phyloP scores from a whole-genome alignment of 2,888 invertebrate species.

The Epistrophe eligans region DNA sequence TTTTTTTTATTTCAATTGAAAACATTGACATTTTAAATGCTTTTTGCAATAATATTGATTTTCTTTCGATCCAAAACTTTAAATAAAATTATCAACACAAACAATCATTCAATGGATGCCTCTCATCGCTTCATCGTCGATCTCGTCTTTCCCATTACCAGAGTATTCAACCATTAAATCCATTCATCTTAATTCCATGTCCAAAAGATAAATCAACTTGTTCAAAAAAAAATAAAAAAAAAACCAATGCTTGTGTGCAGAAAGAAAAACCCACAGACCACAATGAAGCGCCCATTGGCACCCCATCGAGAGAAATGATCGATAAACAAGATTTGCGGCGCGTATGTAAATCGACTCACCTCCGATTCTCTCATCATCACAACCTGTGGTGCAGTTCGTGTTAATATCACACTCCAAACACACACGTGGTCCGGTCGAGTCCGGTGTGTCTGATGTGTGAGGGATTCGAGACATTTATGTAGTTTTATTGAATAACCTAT shows the following conservation, averaged over 20 bases:
- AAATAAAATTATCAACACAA: constrained; percentile 57
- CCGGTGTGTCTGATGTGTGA: constrained; percentile 1
- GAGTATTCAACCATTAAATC: constrained; percentile 58
- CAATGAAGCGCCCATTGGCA: constrained; percentile 75
- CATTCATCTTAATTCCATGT: constrained; percentile 72
- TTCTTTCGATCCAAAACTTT: background rate
- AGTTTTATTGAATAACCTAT: constrained; percentile 60
- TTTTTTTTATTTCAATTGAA: no score
- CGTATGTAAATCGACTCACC: constrained; percentile 74
- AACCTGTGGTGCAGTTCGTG: constrained; percentile 60
- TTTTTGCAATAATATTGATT: no score
- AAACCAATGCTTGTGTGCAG: constrained; percentile 1
- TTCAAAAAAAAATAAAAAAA: background rate
- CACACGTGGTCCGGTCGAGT: constrained; percentile 18
- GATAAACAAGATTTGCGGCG: constrained; percentile 78
- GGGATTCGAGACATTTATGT: constrained; percentile 17
- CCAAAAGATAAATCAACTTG: constrained; percentile 68
- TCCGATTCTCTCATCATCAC: constrained; percentile 60
- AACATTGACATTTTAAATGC: no score
- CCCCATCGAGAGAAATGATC: constrained; percentile 79
- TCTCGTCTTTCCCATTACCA: constrained; percentile 56
- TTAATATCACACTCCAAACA: constrained; percentile 71
- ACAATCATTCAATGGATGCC: constrained; percentile 5
- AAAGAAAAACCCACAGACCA: constrained; percentile 3
- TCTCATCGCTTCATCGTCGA: background rate